Conservation (phyloP, 1,140 invertebrate species). For the Hyles vespertilio region DNA sequence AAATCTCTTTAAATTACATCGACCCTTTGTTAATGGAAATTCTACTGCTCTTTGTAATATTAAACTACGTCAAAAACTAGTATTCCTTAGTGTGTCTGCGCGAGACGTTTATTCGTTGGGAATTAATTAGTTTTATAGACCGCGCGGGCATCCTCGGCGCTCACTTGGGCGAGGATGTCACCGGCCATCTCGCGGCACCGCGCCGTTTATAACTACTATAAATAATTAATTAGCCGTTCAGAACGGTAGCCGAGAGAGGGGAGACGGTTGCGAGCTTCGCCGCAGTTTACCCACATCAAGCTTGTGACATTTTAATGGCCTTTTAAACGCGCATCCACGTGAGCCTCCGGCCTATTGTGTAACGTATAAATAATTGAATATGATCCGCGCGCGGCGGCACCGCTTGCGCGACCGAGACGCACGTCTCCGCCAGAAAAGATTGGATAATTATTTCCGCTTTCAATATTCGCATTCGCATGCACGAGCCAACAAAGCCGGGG, state of each 20-base stretch:
- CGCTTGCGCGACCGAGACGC: constrained; percentile 17
- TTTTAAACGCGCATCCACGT: constrained; percentile 51
- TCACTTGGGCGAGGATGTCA: too few species aligned
- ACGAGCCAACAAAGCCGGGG: constrained; percentile 38
- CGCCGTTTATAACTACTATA: constrained; percentile 51
- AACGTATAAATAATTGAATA: constrained; percentile 32
- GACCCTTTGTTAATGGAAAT: too few species aligned
- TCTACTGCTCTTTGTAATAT: too few species aligned
- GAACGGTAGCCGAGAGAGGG: neutral
- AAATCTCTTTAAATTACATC: too few species aligned
- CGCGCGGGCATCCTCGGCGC: too few species aligned
- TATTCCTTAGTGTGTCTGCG: constrained; percentile 13
- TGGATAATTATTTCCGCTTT: constrained; percentile 51
- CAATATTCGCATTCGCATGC: constrained; percentile 41
- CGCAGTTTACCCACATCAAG: constrained; percentile 50
- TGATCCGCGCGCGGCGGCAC: constrained; percentile 3
- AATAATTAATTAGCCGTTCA: constrained; percentile 52
- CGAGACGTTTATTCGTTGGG: constrained; percentile 19
- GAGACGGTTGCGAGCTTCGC: constrained; percentile 24
- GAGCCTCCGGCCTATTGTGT: constrained; percentile 25
- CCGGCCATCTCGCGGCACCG: constrained; percentile 1
- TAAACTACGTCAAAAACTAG: too few species aligned
- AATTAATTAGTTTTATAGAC: too few species aligned
- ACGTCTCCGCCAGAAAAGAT: constrained; percentile 32
- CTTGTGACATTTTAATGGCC: constrained; percentile 61